Conservation (phyloP, 2,113 vertebrate species). For the Eidolon helvum region DNA sequence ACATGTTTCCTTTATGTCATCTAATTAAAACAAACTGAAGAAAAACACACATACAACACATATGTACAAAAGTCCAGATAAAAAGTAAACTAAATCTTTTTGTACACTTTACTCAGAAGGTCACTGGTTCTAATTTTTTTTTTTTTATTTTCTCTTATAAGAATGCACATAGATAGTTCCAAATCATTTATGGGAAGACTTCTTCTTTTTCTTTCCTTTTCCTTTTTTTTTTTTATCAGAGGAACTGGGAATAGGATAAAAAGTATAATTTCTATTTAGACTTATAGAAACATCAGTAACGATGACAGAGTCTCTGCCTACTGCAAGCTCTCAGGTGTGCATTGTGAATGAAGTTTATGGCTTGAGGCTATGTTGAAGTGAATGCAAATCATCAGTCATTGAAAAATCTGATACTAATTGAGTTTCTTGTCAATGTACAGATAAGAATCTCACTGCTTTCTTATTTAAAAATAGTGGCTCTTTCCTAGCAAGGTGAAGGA, state of each 20-base stretch:
- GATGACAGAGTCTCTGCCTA: background rate
- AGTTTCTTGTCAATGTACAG: constrained; percentile 23
- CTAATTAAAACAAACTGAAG: constrained; percentile 12
- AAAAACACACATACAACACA: background rate
- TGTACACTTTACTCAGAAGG: background rate
- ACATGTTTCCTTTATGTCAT: background rate
- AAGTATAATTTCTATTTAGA: constrained; percentile 44
- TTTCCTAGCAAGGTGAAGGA: background rate
- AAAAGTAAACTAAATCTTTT: constrained; percentile 15
- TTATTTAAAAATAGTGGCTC: background rate
- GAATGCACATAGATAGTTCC: background rate
- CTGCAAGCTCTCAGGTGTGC: background rate
- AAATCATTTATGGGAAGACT: background rate
- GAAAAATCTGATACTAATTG: constrained; percentile 49
- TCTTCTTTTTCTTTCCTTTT: no score
- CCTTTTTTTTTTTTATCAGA: background rate
- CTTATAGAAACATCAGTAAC: constrained; percentile 31
- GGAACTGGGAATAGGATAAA: background rate
- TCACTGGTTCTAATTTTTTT: background rate
- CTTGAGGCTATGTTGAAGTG: constrained; percentile 41
- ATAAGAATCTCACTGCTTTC: background rate
- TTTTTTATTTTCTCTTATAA: background rate
- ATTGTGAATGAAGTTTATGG: background rate
- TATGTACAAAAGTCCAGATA: background rate
- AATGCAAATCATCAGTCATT: constrained; percentile 39